Percentiles rank a stretch among this genome's conserved stretches.
phyloP scores from a whole-genome alignment of 2,113 vertebrate genomes.

The Oriolus oriolus region DNA sequence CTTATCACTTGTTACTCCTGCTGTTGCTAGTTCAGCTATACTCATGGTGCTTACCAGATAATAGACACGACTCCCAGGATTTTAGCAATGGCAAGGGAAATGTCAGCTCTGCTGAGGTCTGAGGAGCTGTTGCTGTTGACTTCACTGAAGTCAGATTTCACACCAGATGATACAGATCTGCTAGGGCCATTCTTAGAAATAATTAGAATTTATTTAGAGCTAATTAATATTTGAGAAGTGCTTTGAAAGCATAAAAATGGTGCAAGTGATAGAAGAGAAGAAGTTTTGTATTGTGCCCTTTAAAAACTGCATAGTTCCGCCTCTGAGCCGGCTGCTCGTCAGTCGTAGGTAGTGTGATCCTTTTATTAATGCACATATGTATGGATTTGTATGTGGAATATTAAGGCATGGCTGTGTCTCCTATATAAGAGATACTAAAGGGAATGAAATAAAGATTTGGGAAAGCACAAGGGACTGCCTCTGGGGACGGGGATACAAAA shows the following conservation, averaged over 20 bases:
- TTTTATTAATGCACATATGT: background rate
- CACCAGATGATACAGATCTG: slow-evolving; percentile 51
- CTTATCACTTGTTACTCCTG: background rate
- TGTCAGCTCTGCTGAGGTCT: background rate
- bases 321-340: background rate
- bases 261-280: background rate
- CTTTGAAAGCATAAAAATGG: background rate
- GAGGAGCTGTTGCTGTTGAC: slow-evolving; percentile 38
- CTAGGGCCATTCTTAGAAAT: slow-evolving; percentile 26
- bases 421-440: background rate
- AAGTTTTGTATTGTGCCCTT: background rate
- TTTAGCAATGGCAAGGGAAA: background rate
- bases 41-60: background rate
- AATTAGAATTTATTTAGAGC: slow-evolving; percentile 53
- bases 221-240: slow-evolving; percentile 46
- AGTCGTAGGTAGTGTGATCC: background rate
- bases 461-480: background rate
- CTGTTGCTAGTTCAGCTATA: background rate
- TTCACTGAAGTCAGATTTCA: slow-evolving; percentile 37
- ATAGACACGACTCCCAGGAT: background rate
- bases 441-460: background rate
- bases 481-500: background rate
- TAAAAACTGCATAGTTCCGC: background rate
- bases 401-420: background rate
- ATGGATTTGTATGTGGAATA: background rate